Percentiles rank a stretch among this genome's conserved stretches.
phyloP scores from a whole-genome alignment of 37 sponge, comb jelly and placozoan genomes.

The Agelas oroides region DNA sequence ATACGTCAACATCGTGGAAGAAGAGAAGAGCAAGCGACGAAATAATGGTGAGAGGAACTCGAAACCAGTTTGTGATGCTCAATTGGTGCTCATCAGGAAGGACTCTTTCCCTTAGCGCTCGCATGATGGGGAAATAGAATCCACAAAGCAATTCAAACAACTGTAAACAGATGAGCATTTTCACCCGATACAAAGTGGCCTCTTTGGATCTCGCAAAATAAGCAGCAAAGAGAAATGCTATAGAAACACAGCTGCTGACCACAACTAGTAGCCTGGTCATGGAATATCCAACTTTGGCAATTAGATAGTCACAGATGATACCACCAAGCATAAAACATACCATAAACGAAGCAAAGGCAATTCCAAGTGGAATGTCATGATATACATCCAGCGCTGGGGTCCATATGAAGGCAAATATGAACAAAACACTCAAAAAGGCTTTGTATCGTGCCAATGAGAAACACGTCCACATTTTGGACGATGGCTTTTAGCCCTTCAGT shows the following conservation, averaged over 20 bases:
- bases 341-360: conserved; percentile 87
- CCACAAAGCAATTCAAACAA: conserved; percentile 81
- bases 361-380: conserved; percentile 72
- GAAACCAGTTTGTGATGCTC: conserved; percentile 75
- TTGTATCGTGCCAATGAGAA: conserved; percentile 75
- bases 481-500: conserved; percentile 60
- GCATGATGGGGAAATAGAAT: conserved; percentile 82
- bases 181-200: conserved; percentile 47
- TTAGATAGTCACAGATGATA: conserved; percentile 65
- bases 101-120: conserved; percentile 50
- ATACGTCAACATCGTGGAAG: conserved; percentile 60
- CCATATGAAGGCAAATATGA: conserved; percentile 81
- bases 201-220: conserved; percentile 22
- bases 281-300: conserved; percentile 33
- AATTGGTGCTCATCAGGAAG: conserved; percentile 74
- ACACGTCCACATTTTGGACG: conserved; percentile 47
- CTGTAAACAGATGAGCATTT: conserved; percentile 62
- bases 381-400: conserved; percentile 74
- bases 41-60: conserved; percentile 81
- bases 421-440: conserved; percentile 79
- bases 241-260: conserved; percentile 3
- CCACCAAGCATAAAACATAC: conserved; percentile 74
- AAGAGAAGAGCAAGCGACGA: conserved; percentile 69
- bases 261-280: conserved; percentile 36
- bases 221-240: conserved; percentile 33